Base-by-base conservation (phyloP, 37 sponge, comb jelly and placozoan genomes). In the Chondrilla cf. caribensis region DNA sequence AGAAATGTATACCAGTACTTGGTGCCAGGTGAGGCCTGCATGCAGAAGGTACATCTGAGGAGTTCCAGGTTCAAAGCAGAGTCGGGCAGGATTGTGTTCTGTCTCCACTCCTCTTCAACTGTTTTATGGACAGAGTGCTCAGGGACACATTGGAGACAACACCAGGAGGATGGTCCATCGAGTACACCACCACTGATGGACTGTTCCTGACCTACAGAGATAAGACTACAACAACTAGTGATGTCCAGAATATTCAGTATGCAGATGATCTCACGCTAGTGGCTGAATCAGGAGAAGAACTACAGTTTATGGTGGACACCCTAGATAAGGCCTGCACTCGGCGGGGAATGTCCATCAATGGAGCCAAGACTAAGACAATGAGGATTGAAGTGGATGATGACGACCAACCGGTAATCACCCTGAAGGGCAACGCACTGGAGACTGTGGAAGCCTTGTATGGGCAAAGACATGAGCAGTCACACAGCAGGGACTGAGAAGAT, bases 301-400 rank as follows among this genome's bases (percentile, higher is more conserved):
- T 55, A 17, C 66, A 24, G 28, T 19, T 24, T 19, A 64, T 19
- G 57, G 57, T 55, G 57, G 17, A 55, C 17, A 17, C 57, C 11
- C 57, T 55, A 17, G 17, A 55, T 17, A 55, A 26, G 8, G 26
- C 66, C 7, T 64, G 66, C 66, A 64, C 66, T 24, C 26, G 66
- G 22, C 22, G 66, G 66, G 66, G 28, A 8, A 64, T 64, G 66
- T 24, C 66, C 14, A 22, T 15, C 66, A 64, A 64, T n/a, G 22
- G 25, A 18, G 22, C 66, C 66, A 64, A 64, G 66, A 64, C 66
- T 24, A 64, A 64, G 66, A 64, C 66, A 64, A 64, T 64, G 66
- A 64, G 25, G 14, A 26, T 64, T 24, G 66, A 26, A 64, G 66
- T 24, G 66, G 66, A 64, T 64, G 66, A 64, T 9, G 18, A 22